Base-by-base conservation (phyloP, 2,888 invertebrate species). In the Cantharis rustica region DNA sequence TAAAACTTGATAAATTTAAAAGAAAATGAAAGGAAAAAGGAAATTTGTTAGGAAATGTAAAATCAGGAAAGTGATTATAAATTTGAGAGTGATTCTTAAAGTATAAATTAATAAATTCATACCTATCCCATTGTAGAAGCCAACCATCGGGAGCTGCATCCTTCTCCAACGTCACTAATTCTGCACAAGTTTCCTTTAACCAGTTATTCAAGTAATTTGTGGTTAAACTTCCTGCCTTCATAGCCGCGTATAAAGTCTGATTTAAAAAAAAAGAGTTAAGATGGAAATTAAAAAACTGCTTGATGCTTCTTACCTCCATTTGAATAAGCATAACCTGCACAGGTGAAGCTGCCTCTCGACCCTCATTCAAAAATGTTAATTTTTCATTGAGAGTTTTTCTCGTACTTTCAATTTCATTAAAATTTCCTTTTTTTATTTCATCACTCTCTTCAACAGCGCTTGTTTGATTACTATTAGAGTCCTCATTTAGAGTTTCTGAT, bases 81-180 rank as follows among this genome's bases (percentile, higher is more conserved):
- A 31, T 16, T 20, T 61, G 64, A 63, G 26, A 17, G 61, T 70
- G 27, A 70, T 47, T 47, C 17, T 71, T 62, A 70, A 27, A 27
- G 16, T 13, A 15, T 27, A 68, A 73, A 73, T 63, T 63, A 16
- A 74, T 71, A 47, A 87, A 86, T 86, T 88, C 90, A 89, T 93
- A 93, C 93, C 93, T 93, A 91, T 93, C 93, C 93, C 93, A 94
- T 85, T 92, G 90, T 86, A 93, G 92, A 83, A 90, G 90, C 93
- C 93, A 93, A 83, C 93, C 93, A 63, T 89, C 88, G 26, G 93
- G 93, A 61, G 92, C 91, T 13, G 92, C 92, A 78, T 91, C 91
- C 85, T 90, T 89, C 87, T 93, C 93, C 82, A 93, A 89, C 81
- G 91, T 90, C 80, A 89, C 89, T 81, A 94, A 87, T 83, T 92